phyloP scores from a whole-genome alignment of 2,888 invertebrate genomes.

The Pyrochroa serraticornis region DNA sequence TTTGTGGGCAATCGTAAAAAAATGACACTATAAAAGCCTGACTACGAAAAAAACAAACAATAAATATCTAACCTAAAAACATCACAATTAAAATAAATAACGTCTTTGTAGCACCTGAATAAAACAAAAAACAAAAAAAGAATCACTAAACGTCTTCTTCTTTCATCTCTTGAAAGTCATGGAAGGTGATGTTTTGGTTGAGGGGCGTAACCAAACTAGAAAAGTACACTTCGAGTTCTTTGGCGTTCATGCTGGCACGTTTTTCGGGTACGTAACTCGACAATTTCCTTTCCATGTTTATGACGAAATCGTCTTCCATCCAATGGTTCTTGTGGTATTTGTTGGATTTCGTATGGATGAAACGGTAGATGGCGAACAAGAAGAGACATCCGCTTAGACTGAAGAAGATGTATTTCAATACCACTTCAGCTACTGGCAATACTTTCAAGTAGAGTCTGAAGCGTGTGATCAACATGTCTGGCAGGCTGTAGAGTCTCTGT shows the following conservation, averaged over 20 bases:
- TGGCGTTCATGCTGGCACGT: slow-evolving; percentile 42
- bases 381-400: slow-evolving; percentile 62
- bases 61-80: neutral
- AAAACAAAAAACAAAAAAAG: too few relatives aligned
- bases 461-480: slow-evolving; percentile 65
- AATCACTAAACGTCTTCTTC: slow-evolving; percentile 27
- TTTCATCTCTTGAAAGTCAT: slow-evolving; percentile 8
- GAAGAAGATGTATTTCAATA: slow-evolving; percentile 62
- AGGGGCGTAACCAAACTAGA: slow-evolving; percentile 38
- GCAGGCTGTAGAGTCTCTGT: slow-evolving; percentile 74
- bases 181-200: slow-evolving; percentile 33
- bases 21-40: slow-evolving; percentile 11
- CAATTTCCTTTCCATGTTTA: slow-evolving; percentile 47
- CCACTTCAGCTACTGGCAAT: slow-evolving; percentile 67
- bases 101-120: neutral
- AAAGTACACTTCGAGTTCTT: slow-evolving; percentile 53
- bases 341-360: slow-evolving; percentile 36
- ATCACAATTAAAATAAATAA: slow-evolving; percentile 17
- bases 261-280: slow-evolving; percentile 48
- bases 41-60: slow-evolving; percentile 17
- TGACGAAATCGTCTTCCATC: slow-evolving; percentile 48
- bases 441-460: slow-evolving; percentile 78
- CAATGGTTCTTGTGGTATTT: slow-evolving; percentile 39
- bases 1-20: slow-evolving; percentile 8
- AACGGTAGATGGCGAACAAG: slow-evolving; percentile 58